Evolutionary conservation across 2,888 invertebrate genomes (phyloP).

Genomic region (Cheilosia grossa): DNA sequence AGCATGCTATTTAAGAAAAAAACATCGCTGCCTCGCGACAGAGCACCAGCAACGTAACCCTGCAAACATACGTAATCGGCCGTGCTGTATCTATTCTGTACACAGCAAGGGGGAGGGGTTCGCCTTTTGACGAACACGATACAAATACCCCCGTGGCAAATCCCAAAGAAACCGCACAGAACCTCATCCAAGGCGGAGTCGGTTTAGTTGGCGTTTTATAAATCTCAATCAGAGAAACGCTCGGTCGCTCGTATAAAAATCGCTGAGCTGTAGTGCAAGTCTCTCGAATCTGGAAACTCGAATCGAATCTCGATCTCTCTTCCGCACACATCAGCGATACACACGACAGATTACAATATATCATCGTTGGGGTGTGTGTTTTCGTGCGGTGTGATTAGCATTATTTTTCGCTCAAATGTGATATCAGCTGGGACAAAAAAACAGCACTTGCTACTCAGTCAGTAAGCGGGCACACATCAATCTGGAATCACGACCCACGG

Average conservation of each 20-base stretch:
- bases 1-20: slow-evolving; percentile 9
- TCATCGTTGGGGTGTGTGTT: slow-evolving; percentile 10
- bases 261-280: slow-evolving; percentile 12
- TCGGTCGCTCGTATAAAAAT: slow-evolving; percentile 19
- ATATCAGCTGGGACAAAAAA: slow-evolving; percentile 59
- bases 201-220: slow-evolving; percentile 19
- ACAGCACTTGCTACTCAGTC: slow-evolving; percentile 69
- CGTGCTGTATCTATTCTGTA: not conserved
- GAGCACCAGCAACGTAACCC: slow-evolving; percentile 16
- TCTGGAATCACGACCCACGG: slow-evolving; percentile 67
- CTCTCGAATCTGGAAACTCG: slow-evolving; percentile 17
- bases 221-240: slow-evolving; percentile 33
- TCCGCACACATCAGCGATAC: not conserved
- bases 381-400: slow-evolving; percentile 65
- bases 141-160: slow-evolving; percentile 10
- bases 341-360: too few relatives aligned
- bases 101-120: not conserved
- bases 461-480: slow-evolving; percentile 70
- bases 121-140: not conserved
- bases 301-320: slow-evolving; percentile 58
- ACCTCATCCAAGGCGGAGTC: slow-evolving; percentile 9
- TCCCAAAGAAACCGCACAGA: not conserved
- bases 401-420: slow-evolving; percentile 62
- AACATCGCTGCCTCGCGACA: slow-evolving; percentile 12
- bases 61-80: slow-evolving; percentile 33